Conservation (phyloP, 92 coral and sea anemone species). For the Epizoanthus illoricatus region DNA sequence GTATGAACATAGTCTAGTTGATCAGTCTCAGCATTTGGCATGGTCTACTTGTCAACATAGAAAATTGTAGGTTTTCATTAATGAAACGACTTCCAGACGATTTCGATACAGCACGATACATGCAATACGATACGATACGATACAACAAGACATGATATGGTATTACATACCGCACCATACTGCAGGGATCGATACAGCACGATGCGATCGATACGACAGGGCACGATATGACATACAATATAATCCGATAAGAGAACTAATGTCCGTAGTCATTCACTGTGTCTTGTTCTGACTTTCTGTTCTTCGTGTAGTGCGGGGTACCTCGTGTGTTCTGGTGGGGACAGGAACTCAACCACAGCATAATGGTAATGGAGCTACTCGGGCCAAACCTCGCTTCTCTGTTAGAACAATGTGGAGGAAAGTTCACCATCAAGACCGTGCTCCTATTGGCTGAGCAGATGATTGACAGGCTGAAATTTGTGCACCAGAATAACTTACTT, state of each 20-base stretch:
- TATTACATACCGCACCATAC: no score
- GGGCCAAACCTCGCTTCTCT: constrained; percentile 62
- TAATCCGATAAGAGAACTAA: constrained; percentile 7
- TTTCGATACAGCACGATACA: no score
- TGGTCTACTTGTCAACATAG: no score
- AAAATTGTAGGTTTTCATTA: no score
- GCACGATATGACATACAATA: not conserved
- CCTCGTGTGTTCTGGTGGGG: constrained; percentile 73
- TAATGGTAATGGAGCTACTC: constrained; percentile 70
- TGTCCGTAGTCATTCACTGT: not conserved
- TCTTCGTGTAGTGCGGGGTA: constrained; percentile 38
- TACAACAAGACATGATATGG: no score
- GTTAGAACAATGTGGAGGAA: constrained; percentile 44
- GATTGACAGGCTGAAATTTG: constrained; percentile 67
- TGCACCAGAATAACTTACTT: constrained; percentile 63
- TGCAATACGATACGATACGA: no score
- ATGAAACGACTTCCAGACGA: no score
- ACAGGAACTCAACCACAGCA: constrained; percentile 55
- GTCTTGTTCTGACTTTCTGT: not conserved
- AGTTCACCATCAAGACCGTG: constrained; percentile 66
- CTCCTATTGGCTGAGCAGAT: constrained; percentile 70
- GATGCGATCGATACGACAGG: no score
- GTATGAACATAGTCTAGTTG: no score
- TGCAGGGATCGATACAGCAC: no score
- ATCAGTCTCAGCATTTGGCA: no score